Evolutionary conservation across 2,888 invertebrate species (phyloP).

Genomic region (Stomorhina lunata): DNA sequence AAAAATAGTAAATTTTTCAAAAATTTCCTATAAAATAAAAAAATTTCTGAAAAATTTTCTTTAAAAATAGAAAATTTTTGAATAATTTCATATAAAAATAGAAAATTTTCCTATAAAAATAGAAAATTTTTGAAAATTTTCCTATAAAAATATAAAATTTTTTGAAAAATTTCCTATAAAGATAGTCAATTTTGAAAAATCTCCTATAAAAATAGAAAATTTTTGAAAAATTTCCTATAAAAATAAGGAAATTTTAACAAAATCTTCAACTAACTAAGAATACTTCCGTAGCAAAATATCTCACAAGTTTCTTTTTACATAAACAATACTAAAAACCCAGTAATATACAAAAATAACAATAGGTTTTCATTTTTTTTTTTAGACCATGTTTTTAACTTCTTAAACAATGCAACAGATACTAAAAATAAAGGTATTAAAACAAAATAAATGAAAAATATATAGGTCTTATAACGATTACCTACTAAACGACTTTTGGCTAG

Average conservation of each 20-base stretch:
- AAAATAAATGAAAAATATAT: conserved; percentile 55
- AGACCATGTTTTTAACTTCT: conserved; percentile 21
- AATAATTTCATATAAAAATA: no score
- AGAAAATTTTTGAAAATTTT: no score
- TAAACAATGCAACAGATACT: conserved; percentile 61
- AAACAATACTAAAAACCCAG: conserved; percentile 28
- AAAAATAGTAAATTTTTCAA: no score
- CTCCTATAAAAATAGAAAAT: no score
- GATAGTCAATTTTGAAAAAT: no score
- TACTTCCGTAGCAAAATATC: neutral
- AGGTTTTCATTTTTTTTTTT: conserved; percentile 17
- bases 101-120: no score
- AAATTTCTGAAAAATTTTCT: no score
- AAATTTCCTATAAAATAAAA: no score
- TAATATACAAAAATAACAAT: conserved; percentile 53
- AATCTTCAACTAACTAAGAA: neutral
- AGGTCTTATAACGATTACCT: conserved; percentile 66
- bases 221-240: neutral
- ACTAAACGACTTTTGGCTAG: conserved; percentile 66
- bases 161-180: no score
- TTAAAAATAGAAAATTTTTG: no score
- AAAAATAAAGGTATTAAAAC: conserved; percentile 39
- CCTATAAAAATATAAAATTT: no score
- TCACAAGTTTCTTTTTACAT: neutral
- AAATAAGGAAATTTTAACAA: neutral